Evolutionary conservation across 2,797 vertebrate genomes (phyloP).

Genomic region (Melanotaenia maccullochi): DNA sequence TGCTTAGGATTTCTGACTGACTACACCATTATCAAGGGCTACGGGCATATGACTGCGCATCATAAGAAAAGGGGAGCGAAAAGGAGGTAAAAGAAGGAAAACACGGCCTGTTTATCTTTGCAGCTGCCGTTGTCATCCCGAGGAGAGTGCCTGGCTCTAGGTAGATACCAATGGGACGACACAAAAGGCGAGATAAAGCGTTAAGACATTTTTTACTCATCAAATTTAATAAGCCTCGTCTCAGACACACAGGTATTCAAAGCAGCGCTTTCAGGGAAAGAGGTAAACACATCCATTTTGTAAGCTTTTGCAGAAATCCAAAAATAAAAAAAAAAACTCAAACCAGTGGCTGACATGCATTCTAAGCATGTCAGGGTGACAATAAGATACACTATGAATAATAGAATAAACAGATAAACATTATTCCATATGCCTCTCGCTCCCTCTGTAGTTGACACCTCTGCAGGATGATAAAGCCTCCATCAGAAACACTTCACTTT

Average conservation of each 20-base stretch:
- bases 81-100: conserved; percentile 55
- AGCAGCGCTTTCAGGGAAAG: conserved; percentile 53
- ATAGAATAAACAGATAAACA: conserved; percentile 84
- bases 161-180: conserved; percentile 75
- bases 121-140: conserved; percentile 51
- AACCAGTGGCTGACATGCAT: conserved; percentile 75
- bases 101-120: conserved; percentile 76
- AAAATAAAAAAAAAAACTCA: conserved; percentile 38
- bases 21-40: conserved; percentile 75
- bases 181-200: conserved; percentile 79
- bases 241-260: conserved; percentile 76
- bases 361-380: conserved; percentile 77
- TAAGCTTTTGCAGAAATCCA: conserved; percentile 70
- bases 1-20: conserved; percentile 73
- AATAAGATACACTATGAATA: conserved; percentile 83
- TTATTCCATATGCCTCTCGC: conserved; percentile 54
- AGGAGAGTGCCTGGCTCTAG: conserved; percentile 70
- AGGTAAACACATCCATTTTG: conserved; percentile 80
- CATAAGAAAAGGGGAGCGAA: conserved; percentile 51
- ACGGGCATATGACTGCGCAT: conserved; percentile 58
- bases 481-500: conserved; percentile 67
- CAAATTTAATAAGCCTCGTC: conserved; percentile 83
- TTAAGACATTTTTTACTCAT: conserved; percentile 77
- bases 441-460: conserved; percentile 65
- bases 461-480: conserved; percentile 55